Evolutionary conservation across 2,113 vertebrate species (phyloP).

Genomic region (Corydoras maculifer): DNA sequence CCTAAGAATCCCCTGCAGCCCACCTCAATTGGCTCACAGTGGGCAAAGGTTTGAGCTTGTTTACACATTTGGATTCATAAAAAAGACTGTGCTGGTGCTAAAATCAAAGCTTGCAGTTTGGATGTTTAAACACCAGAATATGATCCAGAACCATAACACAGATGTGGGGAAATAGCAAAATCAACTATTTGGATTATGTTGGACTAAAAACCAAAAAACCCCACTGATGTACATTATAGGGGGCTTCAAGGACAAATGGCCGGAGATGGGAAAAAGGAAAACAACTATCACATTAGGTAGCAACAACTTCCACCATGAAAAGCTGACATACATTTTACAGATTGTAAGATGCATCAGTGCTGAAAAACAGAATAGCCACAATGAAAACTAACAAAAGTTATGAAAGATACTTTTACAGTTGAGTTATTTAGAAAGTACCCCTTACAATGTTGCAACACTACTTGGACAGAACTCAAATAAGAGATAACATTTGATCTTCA

Average conservation of each 20-base stretch:
- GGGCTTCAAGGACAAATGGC: conserved; percentile 10
- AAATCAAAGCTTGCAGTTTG: background rate
- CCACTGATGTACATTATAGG: background rate
- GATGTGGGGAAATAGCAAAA: conserved; percentile 6
- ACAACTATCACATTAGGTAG: conserved; percentile 14
- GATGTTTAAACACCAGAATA: background rate
- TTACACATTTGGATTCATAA: background rate
- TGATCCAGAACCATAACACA: background rate
- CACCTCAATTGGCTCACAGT: too few relatives aligned
- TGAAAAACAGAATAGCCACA: background rate
- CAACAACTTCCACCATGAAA: background rate
- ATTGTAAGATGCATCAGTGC: background rate
- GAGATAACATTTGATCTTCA: too few relatives aligned
- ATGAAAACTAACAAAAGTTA: background rate
- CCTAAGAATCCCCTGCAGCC: too few relatives aligned
- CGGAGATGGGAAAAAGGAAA: conserved; percentile 7
- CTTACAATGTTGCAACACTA: too few relatives aligned
- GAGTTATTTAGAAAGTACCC: too few relatives aligned
- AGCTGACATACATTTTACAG: conserved; percentile 1
- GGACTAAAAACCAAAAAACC: conserved; percentile 6
- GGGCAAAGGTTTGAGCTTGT: too few relatives aligned
- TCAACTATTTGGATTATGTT: conserved; percentile 21
- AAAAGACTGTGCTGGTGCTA: background rate
- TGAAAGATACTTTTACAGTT: background rate
- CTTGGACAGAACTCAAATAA: too few relatives aligned